Evolutionary conservation across 2,888 invertebrate genomes (phyloP), one percentile per base, ranked within the genome.

Genomic region (Sericinus montela): DNA sequence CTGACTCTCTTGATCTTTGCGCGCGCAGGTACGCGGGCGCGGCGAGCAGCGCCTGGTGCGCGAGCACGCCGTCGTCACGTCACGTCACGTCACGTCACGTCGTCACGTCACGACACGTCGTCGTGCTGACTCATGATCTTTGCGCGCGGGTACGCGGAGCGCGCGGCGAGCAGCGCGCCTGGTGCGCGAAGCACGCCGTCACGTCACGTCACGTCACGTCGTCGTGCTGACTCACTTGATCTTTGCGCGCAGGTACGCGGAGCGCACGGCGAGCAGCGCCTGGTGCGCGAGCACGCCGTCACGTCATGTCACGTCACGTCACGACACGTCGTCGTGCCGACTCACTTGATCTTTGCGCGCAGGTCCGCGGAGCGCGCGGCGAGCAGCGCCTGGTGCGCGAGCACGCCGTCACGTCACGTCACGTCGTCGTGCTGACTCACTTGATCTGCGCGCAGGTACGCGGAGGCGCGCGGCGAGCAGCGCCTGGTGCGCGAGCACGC

Each of bases 41-140:
- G 0, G 97, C 96, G 5, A 98, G 94, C 76, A 98, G 92, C 0
- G 97, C 95, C 59, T 96, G 93, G 69, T 98, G 98, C 0, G 96
- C 96, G 44, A 92, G 88, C 41, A 97, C 93, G 91, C 91, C 0
- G 91, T 91, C 73, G 94, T 92, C 39, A 93, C 93, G 0, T 89
- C 82, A 0, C 97, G 75, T 66, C 98, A 95, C 58, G 94, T 94
- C 15, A 98, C 93, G 80, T 98, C 98, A 75, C 96, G n/a, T n/a
- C n/a, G n/a, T n/a, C n/a, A n/a, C n/a, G n/a, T n/a, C n/a, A 11
- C 30, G 29, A 3, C 10, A 30, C 30, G 11, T 11, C 5, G 11
- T 0, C 11, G 30, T 30, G n/a, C 4, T 10, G 30, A 30, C 30
- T 1, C 11, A 30, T 80, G 57, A 88, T 87, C 62, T 93, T 93